phyloP scores from a whole-genome alignment of 2,888 invertebrate species.

The Hymenopus coronatus region DNA sequence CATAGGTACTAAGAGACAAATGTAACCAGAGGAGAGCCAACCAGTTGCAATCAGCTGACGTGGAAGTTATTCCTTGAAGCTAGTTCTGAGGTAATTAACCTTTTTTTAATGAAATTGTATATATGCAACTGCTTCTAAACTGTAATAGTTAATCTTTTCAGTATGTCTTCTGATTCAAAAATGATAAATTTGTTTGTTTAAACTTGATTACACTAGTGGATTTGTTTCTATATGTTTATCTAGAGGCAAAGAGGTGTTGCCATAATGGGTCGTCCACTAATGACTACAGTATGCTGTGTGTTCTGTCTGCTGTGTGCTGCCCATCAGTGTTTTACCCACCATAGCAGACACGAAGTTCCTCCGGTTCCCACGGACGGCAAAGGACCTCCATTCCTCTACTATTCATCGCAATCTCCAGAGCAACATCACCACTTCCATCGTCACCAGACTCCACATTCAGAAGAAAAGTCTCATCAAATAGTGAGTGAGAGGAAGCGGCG shows the following conservation, averaged over 20 bases:
- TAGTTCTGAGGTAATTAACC: too few species aligned
- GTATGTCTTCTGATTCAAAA: too few species aligned
- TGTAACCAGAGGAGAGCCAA: too few species aligned
- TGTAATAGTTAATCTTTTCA: too few species aligned
- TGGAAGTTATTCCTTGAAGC: too few species aligned
- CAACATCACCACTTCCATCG: neutral
- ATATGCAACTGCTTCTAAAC: too few species aligned
- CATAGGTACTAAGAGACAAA: too few species aligned
- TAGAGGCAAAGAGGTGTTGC: neutral
- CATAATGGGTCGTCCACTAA: slow-evolving; percentile 26
- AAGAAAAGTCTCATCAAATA: neutral
- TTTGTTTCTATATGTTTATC: neutral
- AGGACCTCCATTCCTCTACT: neutral
- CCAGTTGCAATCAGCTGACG: too few species aligned
- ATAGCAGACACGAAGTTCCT: neutral
- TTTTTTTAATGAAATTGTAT: too few species aligned
- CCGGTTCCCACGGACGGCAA: neutral
- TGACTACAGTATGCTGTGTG: slow-evolving; percentile 29
- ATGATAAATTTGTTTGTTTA: too few species aligned
- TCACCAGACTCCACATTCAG: neutral
- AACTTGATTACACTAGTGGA: too few species aligned
- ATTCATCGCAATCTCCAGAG: neutral
- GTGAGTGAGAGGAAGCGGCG: neutral
- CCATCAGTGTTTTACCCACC: slow-evolving; percentile 24
- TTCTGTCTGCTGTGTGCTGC: slow-evolving; percentile 30